phyloP scores from a whole-genome alignment of 2,888 invertebrate genomes.

The Lypha dubia region DNA sequence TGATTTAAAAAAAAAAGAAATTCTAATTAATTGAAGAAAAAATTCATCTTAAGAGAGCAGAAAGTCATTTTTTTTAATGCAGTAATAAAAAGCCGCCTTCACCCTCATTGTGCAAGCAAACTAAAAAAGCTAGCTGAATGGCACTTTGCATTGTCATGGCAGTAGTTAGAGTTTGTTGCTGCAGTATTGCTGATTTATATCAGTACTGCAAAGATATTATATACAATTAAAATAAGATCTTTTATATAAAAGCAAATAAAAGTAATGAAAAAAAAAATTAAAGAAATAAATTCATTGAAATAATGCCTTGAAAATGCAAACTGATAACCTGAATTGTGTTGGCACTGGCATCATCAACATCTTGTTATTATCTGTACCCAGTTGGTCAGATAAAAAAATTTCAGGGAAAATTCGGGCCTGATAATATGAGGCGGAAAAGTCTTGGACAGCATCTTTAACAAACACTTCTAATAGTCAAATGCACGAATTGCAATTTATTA shows the following conservation, averaged over 20 bases:
- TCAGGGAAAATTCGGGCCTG: too few relatives aligned
- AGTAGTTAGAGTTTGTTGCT: too few relatives aligned
- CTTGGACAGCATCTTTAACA: too few relatives aligned
- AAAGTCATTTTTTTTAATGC: background rate
- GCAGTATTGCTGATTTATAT: slow-evolving; percentile 9
- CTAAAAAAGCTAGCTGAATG: background rate
- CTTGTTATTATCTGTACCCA: too few relatives aligned
- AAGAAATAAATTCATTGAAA: slow-evolving; percentile 25
- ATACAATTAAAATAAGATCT: slow-evolving; percentile 52
- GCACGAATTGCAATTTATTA: too few relatives aligned
- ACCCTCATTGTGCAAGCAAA: background rate
- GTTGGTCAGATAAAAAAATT: too few relatives aligned
- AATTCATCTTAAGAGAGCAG: background rate
- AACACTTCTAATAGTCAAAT: too few relatives aligned
- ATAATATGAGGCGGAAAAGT: too few relatives aligned
- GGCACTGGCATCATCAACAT: background rate
- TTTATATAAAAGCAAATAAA: background rate
- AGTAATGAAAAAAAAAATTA: background rate
- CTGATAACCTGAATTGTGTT: too few relatives aligned
- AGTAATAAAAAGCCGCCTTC: slow-evolving; percentile 2
- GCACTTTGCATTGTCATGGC: background rate
- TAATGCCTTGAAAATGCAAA: slow-evolving; percentile 25
- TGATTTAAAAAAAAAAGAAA: slow-evolving; percentile 38
- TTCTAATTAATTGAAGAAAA: slow-evolving; percentile 49
- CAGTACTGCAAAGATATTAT: slow-evolving; percentile 26